Evolutionary conservation across 2,888 invertebrate species (phyloP).

Genomic region (Volucella zonaria): DNA sequence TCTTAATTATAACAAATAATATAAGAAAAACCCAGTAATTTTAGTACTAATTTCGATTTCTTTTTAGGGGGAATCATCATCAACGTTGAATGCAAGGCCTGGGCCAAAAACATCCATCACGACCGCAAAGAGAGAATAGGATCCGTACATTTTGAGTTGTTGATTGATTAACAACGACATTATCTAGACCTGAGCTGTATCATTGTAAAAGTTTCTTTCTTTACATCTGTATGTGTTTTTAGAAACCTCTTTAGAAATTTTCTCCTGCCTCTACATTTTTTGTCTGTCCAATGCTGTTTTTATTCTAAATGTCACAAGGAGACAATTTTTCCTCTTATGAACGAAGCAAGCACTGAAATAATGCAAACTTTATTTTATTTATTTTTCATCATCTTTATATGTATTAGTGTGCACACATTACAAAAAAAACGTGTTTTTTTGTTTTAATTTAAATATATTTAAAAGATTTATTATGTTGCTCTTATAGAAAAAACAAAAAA

Average conservation of each 20-base stretch:
- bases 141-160: slow-evolving; percentile 89
- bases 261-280: slow-evolving; percentile 59
- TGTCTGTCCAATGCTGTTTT: slow-evolving; percentile 57
- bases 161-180: slow-evolving; percentile 83
- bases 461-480: slow-evolving; percentile 27
- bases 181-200: slow-evolving; percentile 31
- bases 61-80: slow-evolving; percentile 84
- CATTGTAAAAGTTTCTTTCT: slow-evolving; percentile 56
- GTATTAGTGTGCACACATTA: slow-evolving; percentile 26
- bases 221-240: slow-evolving; percentile 54
- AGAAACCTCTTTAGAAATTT: slow-evolving; percentile 62
- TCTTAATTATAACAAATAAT: not conserved
- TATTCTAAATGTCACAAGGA: slow-evolving; percentile 55
- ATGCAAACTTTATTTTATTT: slow-evolving; percentile 6
- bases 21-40: not conserved
- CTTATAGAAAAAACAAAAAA: slow-evolving; percentile 9
- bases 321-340: slow-evolving; percentile 35
- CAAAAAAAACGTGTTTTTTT: slow-evolving; percentile 18
- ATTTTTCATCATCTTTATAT: slow-evolving; percentile 14
- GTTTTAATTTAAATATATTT: slow-evolving; percentile 16
- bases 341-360: slow-evolving; percentile 24
- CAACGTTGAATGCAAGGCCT: slow-evolving; percentile 88
- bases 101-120: slow-evolving; percentile 87
- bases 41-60: not conserved
- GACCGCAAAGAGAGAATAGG: slow-evolving; percentile 88